Evolutionary conservation across 2,888 invertebrate genomes (phyloP), one percentile per base, ranked within the genome.

Genomic region (Tenthredo livida): DNA sequence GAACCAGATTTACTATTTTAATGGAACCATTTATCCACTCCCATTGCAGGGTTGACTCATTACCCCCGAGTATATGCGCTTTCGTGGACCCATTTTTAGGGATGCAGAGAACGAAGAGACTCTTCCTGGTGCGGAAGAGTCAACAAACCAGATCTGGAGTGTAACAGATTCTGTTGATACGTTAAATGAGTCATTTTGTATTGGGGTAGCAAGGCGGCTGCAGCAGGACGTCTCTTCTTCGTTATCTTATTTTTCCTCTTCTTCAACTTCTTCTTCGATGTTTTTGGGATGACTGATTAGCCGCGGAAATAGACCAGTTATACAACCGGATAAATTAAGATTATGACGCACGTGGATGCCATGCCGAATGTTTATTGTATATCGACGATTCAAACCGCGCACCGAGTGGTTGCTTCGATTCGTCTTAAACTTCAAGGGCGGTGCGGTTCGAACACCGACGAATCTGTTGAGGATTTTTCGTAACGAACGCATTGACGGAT

Each of bases 261-360:
- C 4, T 70, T 29, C 37, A 17, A 33, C 6, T 70, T 33, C 2
- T 70, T 33, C 33, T 70, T 2, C 70, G n/a, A 29, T 29, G 17
- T 50, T 77, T 25, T 25, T 54, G 17, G 77, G 25, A 58, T 78
- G 78, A 78, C 58, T 67, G 65, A 82, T 82, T 67, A 67, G 82
- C n/a, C 87, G 89, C 89, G 88, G 88, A 90, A 90, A 91, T 91
- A 91, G 90, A 89, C 84, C 85, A 84, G 88, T 91, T 91, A 88
- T 90, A 90, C 89, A 91, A 91, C 89, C 84, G 82, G 90, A 88
- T 91, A 91, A 90, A 90, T 90, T 90, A 90, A 89, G 90, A 91
- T 91, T 89, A 88, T 91, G 91, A 91, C 91, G 91, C 90, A 89
- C 89, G 89, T 89, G 90, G 89, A 90, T 90, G 90, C 89, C 89